A percentile compares a stretch with the other conserved stretches of the same genome.
These are phyloP conservation scores for Phyllopteryx taeniolatus DNA, from an alignment of 2,113 vertebrate species.

Conservation along the genomic window DNA sequence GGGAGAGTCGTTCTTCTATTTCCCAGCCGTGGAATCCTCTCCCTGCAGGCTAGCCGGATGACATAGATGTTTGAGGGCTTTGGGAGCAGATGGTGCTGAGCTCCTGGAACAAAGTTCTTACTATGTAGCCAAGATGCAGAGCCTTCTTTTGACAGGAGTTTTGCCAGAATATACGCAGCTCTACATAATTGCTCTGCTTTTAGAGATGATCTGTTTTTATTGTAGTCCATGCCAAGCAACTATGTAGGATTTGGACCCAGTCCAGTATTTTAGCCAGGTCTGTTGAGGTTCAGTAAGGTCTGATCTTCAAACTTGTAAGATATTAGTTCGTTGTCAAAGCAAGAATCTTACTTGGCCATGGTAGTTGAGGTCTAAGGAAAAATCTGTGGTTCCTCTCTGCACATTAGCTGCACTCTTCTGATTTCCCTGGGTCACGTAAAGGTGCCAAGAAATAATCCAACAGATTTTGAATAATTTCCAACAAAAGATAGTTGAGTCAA, in stretches of 20 bases:
- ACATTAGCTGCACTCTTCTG: neutral
- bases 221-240: neutral
- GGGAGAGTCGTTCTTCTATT: conserved; percentile 45
- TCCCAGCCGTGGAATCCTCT: conserved; percentile 46
- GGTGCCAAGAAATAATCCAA: too few species aligned
- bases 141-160: conserved; percentile 9
- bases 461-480: neutral
- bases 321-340: neutral
- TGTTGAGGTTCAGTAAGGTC: neutral
- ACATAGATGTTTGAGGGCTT: conserved; percentile 58
- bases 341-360: neutral
- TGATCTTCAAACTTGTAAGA: neutral
- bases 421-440: neutral
- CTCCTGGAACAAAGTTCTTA: conserved; percentile 26
- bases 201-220: conserved; percentile 3
- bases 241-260: neutral
- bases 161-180: neutral
- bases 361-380: too few species aligned
- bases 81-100: conserved; percentile 53
- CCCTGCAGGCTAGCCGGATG: conserved; percentile 41
- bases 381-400: too few species aligned
- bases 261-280: neutral
- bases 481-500: neutral
- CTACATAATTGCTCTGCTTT: neutral
- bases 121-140: conserved; percentile 16